Percentiles rank a stretch among this genome's conserved stretches.
phyloP scores from a whole-genome alignment of 2,113 vertebrate genomes.

The Osmerus eperlanus region DNA sequence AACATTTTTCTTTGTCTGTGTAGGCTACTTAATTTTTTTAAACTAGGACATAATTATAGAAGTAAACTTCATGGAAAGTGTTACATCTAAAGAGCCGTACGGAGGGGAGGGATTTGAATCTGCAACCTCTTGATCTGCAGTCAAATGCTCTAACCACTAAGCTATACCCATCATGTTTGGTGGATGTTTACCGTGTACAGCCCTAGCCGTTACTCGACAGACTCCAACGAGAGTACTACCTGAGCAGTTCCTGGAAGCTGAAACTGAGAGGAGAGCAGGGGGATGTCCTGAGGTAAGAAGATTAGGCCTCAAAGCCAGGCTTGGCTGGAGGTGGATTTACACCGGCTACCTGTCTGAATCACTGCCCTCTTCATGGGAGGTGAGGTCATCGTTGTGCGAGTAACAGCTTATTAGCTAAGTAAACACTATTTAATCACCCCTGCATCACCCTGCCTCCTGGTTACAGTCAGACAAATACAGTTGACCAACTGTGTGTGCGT shows the following conservation, averaged over 20 bases:
- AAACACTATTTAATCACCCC: neutral
- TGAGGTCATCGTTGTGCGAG: conserved; percentile 21
- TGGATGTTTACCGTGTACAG: no score
- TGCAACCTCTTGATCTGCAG: conserved; percentile 73
- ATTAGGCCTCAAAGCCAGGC: conserved; percentile 53
- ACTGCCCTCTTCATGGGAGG: neutral
- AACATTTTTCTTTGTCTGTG: no score
- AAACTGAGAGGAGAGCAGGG: conserved; percentile 1
- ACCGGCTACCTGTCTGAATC: conserved; percentile 1
- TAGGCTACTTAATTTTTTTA: no score
- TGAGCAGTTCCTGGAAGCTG: neutral
- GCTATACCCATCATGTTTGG: no score
- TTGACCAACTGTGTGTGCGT: no score
- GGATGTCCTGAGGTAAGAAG: conserved; percentile 35
- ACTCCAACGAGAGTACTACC: neutral
- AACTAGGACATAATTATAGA: no score
- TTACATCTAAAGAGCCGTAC: no score
- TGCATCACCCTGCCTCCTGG: neutral
- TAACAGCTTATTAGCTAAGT: neutral
- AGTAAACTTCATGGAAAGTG: no score
- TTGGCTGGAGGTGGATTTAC: conserved; percentile 13
- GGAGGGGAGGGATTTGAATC: conserved; percentile 58
- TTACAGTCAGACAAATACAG: neutral
- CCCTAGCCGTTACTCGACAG: neutral
- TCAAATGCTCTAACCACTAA: conserved; percentile 66